Evolutionary conservation across 2,888 invertebrate species (phyloP).

Genomic region (Sphaerolaimus hirsutus): DNA sequence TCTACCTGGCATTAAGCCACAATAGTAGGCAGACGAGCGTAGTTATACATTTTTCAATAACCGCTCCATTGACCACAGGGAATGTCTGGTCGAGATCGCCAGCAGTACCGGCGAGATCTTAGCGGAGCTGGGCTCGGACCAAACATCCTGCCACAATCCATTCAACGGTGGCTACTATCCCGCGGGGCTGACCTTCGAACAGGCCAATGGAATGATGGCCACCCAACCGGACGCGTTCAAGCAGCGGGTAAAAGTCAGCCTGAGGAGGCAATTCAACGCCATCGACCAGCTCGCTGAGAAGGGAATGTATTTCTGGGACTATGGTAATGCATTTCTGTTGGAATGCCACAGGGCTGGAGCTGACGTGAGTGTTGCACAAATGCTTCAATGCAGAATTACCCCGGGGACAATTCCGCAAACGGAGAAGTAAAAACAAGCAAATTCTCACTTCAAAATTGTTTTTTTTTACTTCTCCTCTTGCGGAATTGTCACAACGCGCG

Average conservation of each 20-base stretch:
- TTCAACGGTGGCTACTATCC: conserved; percentile 39
- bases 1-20: too few relatives aligned
- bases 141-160: conserved; percentile 40
- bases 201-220: conserved; percentile 32
- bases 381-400: too few relatives aligned
- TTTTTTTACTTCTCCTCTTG: too few relatives aligned
- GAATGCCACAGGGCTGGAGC: conserved; percentile 38
- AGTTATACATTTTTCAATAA: too few relatives aligned
- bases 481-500: too few relatives aligned
- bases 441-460: too few relatives aligned
- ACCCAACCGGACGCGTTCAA: conserved; percentile 32
- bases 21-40: too few relatives aligned
- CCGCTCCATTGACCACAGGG: conserved; percentile 25
- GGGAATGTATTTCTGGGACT: conserved; percentile 40
- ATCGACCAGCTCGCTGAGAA: conserved; percentile 32
- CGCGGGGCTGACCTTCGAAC: conserved; percentile 31
- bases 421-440: too few relatives aligned
- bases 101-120: conserved; percentile 33
- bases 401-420: too few relatives aligned
- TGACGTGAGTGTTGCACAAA: conserved; percentile 30
- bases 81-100: conserved; percentile 32
- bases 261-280: conserved; percentile 36
- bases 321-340: conserved; percentile 40
- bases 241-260: conserved; percentile 32
- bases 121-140: conserved; percentile 39